Conservation (phyloP, 2,797 vertebrate species). For the Acropternis orthonyx region DNA sequence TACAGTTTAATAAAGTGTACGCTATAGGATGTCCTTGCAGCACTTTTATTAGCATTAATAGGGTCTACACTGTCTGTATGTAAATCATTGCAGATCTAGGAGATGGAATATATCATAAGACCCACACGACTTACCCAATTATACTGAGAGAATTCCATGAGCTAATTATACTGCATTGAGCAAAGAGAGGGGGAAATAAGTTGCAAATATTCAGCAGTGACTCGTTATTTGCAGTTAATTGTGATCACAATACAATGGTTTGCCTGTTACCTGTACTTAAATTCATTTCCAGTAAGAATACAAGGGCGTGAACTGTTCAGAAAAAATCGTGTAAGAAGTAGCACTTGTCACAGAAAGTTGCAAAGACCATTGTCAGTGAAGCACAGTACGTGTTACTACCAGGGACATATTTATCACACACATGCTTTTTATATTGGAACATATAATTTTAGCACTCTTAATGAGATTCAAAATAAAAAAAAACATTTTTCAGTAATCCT, state of each 20-base stretch:
- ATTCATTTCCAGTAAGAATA: neutral
- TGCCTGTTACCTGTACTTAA: neutral
- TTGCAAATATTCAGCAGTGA: neutral
- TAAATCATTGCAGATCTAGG: conserved; percentile 38
- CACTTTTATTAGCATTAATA: conserved; percentile 31
- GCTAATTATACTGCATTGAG: neutral
- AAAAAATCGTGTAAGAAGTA: neutral
- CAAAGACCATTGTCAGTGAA: neutral
- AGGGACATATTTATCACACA: neutral
- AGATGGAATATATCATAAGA: neutral
- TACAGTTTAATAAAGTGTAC: conserved; percentile 52
- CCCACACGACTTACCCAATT: neutral
- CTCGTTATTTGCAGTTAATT: neutral
- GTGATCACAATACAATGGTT: neutral
- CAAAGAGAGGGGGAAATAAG: neutral
- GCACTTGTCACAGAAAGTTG: neutral
- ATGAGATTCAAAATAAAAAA: neutral
- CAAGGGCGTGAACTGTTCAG: neutral
- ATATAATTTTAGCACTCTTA: conserved; percentile 21
- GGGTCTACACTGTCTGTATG: conserved; percentile 58
- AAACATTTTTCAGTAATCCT: conserved; percentile 4
- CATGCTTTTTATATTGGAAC: neutral
- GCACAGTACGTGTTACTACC: rapidly evolving
- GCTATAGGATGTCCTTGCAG: conserved; percentile 44
- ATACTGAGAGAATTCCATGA: neutral